phyloP scores from a whole-genome alignment of 2,797 vertebrate genomes.

The Todus mexicanus region DNA sequence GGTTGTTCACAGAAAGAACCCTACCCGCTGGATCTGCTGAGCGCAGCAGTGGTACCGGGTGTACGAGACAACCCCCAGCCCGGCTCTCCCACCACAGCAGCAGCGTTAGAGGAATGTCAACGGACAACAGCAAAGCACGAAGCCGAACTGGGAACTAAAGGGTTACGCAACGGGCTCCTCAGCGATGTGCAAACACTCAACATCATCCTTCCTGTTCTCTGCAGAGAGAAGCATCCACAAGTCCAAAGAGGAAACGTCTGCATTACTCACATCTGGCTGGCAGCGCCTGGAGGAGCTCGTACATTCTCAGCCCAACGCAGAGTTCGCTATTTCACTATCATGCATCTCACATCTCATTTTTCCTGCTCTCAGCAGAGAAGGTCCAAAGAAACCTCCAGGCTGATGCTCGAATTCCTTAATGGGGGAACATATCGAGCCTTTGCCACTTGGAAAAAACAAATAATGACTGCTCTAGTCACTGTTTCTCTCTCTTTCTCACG shows the following conservation, averaged over 20 bases:
- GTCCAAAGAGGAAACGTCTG: slow-evolving; percentile 20
- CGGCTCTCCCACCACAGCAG: not conserved
- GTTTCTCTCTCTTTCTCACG: not conserved
- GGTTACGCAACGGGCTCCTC: not conserved
- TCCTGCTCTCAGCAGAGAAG: not conserved
- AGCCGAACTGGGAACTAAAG: not conserved
- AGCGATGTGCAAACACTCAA: not conserved
- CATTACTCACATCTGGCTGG: slow-evolving; percentile 46
- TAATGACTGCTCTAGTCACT: not conserved
- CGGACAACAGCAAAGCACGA: not conserved
- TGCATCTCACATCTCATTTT: not conserved
- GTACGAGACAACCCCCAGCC: not conserved
- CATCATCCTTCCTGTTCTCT: slow-evolving; percentile 29
- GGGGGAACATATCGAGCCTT: not conserved
- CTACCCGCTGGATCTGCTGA: not conserved
- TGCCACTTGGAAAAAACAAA: not conserved
- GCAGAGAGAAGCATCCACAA: not conserved
- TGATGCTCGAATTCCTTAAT: not conserved
- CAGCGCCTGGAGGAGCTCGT: not conserved
- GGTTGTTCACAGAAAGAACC: not conserved
- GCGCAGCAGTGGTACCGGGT: not conserved
- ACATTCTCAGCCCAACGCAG: not conserved
- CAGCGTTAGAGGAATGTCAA: not conserved
- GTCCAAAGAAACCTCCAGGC: not conserved
- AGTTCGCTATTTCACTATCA: not conserved